Evolutionary conservation across 2,888 invertebrate species (phyloP), one percentile per base, ranked within the genome.

Genomic region (Himalopsyche kuldschensis): DNA sequence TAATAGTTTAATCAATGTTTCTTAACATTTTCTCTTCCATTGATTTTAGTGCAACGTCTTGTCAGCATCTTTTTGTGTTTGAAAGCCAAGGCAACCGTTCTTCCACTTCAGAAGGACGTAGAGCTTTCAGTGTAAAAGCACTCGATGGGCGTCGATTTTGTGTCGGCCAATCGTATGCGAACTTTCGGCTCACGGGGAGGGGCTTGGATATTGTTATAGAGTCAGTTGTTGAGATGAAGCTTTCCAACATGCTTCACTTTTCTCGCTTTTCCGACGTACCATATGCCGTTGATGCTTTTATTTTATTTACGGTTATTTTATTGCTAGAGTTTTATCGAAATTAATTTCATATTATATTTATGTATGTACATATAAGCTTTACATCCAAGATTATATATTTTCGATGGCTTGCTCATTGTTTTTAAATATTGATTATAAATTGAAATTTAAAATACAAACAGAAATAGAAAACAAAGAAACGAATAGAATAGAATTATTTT

Each of bases 71-170:
- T 81, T 41, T 75, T 48, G 32, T 63, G 63, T 82, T 75, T 46
- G 78, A 41, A 84, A 84, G 84, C 82, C 79, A 84, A 84, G 79
- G 82, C 82, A 78, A 47, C 41, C 79, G 69, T 48, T 69, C 69
- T 69, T 69, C 69, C 77, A 78, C 78, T 77, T 82, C 81, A 77
- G 35, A 27, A 31, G 78, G 69, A 80, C 75, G 82, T 32, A 77
- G 32, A 69, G 30, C 81, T 77, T 81, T 41, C 27, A 69, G 32
- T 31, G 78, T 20, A 63, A 75, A 63, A 79, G 24, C 31, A 30
- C 69, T 75, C 79, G 82, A 75, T 82, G 84, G 82, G 82, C 82
- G 84, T 75, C 46, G 82, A 84, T 47, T 79, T 17, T 20, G 78
- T 46, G 78, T 46, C 78, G 81, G 69, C 85, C 85, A 85, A 85